phyloP scores from a whole-genome alignment of 2,797 vertebrate species.

The Eulemur coronatus region DNA sequence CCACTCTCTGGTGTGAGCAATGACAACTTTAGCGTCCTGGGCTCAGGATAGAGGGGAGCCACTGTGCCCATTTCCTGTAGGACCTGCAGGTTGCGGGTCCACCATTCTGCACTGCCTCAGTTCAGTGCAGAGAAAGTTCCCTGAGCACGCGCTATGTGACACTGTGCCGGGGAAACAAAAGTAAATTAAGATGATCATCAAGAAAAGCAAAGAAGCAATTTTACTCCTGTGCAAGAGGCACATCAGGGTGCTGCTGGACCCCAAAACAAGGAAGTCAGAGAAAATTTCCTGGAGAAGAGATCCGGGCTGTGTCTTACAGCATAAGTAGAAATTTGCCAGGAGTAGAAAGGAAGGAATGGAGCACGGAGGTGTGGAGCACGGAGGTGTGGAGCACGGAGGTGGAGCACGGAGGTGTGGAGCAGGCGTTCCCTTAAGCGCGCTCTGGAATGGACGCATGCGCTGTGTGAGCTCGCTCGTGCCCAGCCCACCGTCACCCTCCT shows the following conservation, averaged over 20 bases:
- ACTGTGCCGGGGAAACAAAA: background rate
- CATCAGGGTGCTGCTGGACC: background rate
- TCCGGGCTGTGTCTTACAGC: background rate
- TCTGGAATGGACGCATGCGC: background rate
- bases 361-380: no score
- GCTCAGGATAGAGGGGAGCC: background rate
- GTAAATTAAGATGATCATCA: background rate
- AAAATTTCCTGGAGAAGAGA: background rate
- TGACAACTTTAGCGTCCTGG: background rate
- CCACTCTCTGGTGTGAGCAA: background rate
- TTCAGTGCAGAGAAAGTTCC: background rate
- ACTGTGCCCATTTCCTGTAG: background rate
- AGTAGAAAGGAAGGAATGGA: background rate
- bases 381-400: background rate
- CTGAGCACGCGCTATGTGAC: background rate
- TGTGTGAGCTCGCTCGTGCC: accelerated
- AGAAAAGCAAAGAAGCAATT: background rate
- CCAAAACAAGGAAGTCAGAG: background rate
- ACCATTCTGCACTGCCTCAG: background rate
- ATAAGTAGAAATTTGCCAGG: background rate
- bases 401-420: no score
- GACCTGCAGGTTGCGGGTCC: background rate
- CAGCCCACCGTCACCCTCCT: background rate
- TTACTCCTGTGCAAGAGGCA: background rate
- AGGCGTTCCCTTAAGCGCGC: background rate